Conservation (phyloP, 1,140 invertebrate genomes). For the Portunus trituberculatus region DNA sequence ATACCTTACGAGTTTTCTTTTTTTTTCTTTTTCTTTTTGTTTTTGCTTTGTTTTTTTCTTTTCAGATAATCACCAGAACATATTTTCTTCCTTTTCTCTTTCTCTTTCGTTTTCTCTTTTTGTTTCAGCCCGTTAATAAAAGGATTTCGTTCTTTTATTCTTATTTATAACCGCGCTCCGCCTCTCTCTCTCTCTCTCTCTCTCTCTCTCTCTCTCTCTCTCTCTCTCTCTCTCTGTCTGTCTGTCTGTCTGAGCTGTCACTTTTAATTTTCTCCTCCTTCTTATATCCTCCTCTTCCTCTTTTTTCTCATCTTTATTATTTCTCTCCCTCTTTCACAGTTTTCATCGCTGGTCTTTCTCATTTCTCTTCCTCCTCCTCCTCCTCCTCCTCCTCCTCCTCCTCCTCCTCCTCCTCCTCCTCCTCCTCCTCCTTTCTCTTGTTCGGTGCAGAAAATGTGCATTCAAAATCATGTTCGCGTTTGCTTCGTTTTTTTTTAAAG, state of each 20-base stretch:
- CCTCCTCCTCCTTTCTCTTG: conserved; percentile 4
- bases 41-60: neutral
- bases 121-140: too few species aligned
- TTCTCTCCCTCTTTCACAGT: neutral
- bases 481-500: too few species aligned
- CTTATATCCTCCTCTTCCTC: neutral
- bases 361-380: neutral
- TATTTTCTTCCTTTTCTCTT: neutral
- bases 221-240: too few species aligned
- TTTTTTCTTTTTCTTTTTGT: neutral
- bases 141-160: neutral
- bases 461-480: too few species aligned
- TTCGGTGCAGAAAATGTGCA: too few species aligned
- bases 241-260: too few species aligned
- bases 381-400: conserved; percentile 21
- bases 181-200: conserved; percentile 32
- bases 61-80: neutral
- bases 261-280: neutral
- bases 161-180: neutral
- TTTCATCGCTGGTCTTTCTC: neutral
- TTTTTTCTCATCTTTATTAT: neutral
- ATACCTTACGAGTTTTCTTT: neutral
- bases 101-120: too few species aligned
- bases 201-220: conserved; percentile 27
- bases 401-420: conserved; percentile 13